Percentiles rank a stretch among this genome's conserved stretches.
These are phyloP conservation scores for Dioctria rufipes DNA, from an alignment of 2,888 invertebrate species.

Conservation along the genomic window DNA sequence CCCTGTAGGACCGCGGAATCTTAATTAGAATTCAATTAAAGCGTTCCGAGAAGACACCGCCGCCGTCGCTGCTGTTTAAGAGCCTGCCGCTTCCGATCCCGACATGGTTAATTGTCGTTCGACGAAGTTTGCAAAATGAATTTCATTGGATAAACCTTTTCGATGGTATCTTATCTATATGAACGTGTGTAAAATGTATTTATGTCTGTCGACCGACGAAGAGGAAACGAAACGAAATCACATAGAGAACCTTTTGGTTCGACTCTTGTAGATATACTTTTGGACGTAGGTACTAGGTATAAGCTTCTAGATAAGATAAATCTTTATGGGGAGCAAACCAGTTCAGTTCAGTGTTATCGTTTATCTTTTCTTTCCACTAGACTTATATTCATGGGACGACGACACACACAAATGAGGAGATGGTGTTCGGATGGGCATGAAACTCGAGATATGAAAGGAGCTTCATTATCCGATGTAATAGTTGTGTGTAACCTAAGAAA, in stretches of 20 bases:
- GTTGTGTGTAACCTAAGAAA: background rate
- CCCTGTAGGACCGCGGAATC: conserved; percentile 20
- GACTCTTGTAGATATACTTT: conserved; percentile 5
- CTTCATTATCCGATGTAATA: conserved; percentile 14
- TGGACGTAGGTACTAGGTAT: background rate
- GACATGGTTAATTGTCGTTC: conserved; percentile 26
- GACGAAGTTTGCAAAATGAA: conserved; percentile 36
- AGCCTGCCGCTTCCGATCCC: too few relatives aligned
- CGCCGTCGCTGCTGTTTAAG: background rate
- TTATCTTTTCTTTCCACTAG: conserved; percentile 27
- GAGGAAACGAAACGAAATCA: background rate
- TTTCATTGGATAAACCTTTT: conserved; percentile 7
- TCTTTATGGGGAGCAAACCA: too few relatives aligned
- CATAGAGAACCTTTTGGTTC: background rate
- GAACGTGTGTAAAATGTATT: too few relatives aligned
- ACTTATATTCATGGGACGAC: conserved; percentile 19
- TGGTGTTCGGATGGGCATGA: background rate
- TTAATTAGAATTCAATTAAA: conserved; percentile 54
- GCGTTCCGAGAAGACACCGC: background rate
- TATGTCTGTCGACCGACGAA: background rate
- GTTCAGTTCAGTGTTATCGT: too few relatives aligned
- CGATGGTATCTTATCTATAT: background rate
- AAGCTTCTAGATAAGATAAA: too few relatives aligned
- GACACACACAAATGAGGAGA: background rate
- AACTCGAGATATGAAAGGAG: background rate